phyloP scores from a whole-genome alignment of 2,113 vertebrate genomes.

The Melospiza melodia region DNA sequence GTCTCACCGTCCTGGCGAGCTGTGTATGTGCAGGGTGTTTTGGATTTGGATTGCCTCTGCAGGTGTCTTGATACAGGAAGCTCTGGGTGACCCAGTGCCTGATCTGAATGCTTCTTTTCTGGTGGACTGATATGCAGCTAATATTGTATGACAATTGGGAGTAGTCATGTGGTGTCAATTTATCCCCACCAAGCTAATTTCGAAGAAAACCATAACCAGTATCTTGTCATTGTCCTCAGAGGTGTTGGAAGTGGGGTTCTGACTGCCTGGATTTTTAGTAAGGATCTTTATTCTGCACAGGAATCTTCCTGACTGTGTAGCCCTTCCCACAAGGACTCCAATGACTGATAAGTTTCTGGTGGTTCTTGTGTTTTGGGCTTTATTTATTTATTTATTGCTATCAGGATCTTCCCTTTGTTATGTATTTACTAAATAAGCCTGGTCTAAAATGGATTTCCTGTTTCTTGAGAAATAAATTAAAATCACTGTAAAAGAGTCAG shows the following conservation, averaged over 20 bases:
- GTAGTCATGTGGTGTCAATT: background rate
- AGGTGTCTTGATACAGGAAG: background rate
- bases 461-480: background rate
- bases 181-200: background rate
- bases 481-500: background rate
- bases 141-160: background rate
- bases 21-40: fast-evolving
- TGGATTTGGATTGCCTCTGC: background rate
- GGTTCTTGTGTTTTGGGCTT: background rate
- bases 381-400: background rate
- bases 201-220: background rate
- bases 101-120: background rate
- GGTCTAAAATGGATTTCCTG: background rate
- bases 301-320: background rate
- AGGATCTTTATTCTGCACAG: background rate
- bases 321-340: background rate
- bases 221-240: background rate
- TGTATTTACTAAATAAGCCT: background rate
- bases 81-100: too few species aligned
- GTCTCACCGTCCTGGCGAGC: background rate
- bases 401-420: background rate
- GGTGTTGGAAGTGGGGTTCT: background rate
- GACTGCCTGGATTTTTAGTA: background rate
- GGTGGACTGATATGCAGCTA: background rate
- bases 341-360: background rate